Base-by-base conservation (phyloP, 2,797 vertebrate genomes). In the Spinibarbus caldwelli region DNA sequence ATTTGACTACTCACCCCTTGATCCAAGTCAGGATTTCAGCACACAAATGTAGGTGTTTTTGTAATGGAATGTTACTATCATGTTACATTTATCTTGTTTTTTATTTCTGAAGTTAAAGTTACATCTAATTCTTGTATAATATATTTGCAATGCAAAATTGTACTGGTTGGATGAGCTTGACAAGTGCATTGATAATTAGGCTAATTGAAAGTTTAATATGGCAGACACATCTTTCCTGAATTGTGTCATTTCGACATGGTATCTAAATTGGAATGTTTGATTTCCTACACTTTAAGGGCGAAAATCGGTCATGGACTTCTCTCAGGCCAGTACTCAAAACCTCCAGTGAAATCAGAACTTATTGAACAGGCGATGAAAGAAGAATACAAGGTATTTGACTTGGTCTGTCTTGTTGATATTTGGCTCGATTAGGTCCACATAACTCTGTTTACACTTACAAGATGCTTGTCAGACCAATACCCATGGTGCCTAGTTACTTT, bases 311-410 rank as follows among this genome's bases (percentile, higher is more conserved):
- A 99, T 0, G 98, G 97, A 54, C 96, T 99, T 86, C 97, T 99
- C 90, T 99, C 98, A 91, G 98, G 98, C 93, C 98, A 96, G 83
- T 97, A 97, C 93, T 97, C 98, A 89, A 99, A 98, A 94, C 98
- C 98, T 76, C 98, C 98, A 73, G 88, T 96, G 95, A 99, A 99
- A 97, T 97, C 97, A 87, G 98, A 99, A 91, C 96, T 99, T 92
- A 99, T 99, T 93, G 98, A 99, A 95, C 98, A 99, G 96, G 98
- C 99, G 97, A 98, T 99, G 96, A 99, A 97, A 94, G 98, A 99
- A 96, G 97, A 98, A 93, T 93, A 97, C 95, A 99, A 99, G 97
- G 97, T 99, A 97, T 95, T 96, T 96, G 94, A 93, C 93, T 90
- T 84, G 84, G 85, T 86, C 85, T 82, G 88, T 88, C 85, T 78